Conservation (phyloP, 2,113 vertebrate genomes). For the Abramis brama region DNA sequence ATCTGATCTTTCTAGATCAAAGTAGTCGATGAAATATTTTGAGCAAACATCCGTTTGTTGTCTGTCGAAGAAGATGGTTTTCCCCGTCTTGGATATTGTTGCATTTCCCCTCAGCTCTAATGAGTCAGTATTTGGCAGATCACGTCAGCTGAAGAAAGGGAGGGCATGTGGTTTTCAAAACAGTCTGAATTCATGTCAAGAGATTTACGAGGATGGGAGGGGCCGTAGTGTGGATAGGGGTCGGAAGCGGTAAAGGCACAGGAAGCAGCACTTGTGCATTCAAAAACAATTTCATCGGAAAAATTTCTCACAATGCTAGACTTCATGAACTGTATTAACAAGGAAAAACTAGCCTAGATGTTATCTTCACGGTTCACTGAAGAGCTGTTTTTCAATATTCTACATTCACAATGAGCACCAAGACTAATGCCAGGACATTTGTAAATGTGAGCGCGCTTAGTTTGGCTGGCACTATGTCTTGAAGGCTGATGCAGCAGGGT, state of each 20-base stretch:
- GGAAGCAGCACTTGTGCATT: conserved; percentile 28
- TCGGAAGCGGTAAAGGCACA: conserved; percentile 51
- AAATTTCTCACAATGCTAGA: not conserved
- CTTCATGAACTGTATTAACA: not conserved
- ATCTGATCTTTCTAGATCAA: conserved; percentile 20
- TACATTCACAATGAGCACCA: not conserved
- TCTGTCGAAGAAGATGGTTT: not conserved
- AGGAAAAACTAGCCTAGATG: not conserved
- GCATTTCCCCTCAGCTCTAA: conserved; percentile 14
- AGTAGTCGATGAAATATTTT: not conserved
- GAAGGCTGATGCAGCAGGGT: conserved; percentile 9
- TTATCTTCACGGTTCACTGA: not conserved
- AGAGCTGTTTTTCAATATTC: conserved; percentile 11
- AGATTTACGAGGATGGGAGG: conserved; percentile 15
- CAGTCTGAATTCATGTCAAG: conserved; percentile 3
- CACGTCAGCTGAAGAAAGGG: not conserved
- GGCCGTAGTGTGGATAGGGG: not conserved
- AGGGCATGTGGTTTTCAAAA: conserved; percentile 9
- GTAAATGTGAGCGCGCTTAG: not conserved
- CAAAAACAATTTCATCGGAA: not conserved
- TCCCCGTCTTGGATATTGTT: not conserved
- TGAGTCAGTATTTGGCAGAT: conserved; percentile 50
- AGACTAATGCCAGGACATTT: conserved; percentile 15
- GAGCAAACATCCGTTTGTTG: not conserved
- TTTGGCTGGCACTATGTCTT: conserved; percentile 7